Conservation (phyloP, 2,888 invertebrate species). For the Drosophila trichaetosa region DNA sequence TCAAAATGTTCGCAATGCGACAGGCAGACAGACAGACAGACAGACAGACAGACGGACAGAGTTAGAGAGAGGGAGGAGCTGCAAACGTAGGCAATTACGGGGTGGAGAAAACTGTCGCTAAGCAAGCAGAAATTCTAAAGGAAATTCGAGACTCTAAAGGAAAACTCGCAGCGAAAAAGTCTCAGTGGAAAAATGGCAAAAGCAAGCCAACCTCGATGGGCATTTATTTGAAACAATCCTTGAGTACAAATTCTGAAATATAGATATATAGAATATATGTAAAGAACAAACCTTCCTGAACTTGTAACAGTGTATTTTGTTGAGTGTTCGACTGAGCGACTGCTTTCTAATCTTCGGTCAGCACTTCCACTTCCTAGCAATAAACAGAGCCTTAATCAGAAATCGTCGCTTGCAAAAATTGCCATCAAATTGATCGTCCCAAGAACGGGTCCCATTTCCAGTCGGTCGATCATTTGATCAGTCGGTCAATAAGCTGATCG, state of each 20-base stretch:
- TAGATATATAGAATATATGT: background rate
- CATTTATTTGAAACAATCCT: too few species aligned
- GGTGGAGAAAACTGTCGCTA: background rate
- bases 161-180: background rate
- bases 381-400: background rate
- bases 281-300: background rate
- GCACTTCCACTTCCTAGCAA: background rate
- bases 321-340: background rate
- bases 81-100: background rate
- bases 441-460: constrained; percentile 11
- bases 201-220: too few species aligned
- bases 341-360: background rate
- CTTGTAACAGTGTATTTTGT: background rate
- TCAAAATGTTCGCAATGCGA: constrained; percentile 24
- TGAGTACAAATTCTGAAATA: too few species aligned
- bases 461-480: constrained; percentile 10
- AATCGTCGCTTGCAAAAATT: background rate
- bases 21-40: background rate
- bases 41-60: background rate
- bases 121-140: too few species aligned
- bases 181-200: too few species aligned
- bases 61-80: background rate
- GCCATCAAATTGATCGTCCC: constrained; percentile 6
- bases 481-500: constrained; percentile 28
- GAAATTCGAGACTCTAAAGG: background rate